A percentile compares a stretch with the other conserved stretches of the same genome.
Conservation (phyloP, 64 coral and sea anemone species). For the Catalaphyllia jardinei region DNA sequence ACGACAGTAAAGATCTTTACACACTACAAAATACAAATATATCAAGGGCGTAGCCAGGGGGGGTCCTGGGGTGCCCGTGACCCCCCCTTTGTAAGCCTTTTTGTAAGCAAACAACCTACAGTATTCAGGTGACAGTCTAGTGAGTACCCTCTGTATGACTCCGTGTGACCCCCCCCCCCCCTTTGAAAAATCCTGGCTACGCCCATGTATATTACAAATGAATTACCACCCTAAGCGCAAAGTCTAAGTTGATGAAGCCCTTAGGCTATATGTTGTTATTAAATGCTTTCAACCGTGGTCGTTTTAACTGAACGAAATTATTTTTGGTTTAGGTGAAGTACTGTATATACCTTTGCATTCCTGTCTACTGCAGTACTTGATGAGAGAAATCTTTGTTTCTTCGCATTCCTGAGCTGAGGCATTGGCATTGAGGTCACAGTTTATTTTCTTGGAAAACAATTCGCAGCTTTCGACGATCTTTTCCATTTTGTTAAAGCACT, state of each 20-base stretch:
- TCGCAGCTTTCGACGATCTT: conserved; percentile 17
- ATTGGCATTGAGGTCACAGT: conserved; percentile 18
- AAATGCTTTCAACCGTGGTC: too few relatives aligned
- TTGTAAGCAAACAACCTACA: too few relatives aligned
- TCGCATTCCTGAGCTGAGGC: conserved; percentile 29
- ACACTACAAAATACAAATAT: neutral
- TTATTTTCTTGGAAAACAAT: conserved; percentile 43
- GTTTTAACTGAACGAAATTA: too few relatives aligned
- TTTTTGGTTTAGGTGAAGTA: too few relatives aligned
- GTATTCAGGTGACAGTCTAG: too few relatives aligned
- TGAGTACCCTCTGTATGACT: too few relatives aligned
- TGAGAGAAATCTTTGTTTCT: conserved; percentile 18
- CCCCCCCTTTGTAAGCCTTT: too few relatives aligned
- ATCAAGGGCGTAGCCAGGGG: too few relatives aligned
- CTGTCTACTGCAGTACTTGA: conserved; percentile 26
- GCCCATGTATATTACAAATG: neutral
- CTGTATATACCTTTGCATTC: neutral
- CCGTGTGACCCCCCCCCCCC: too few relatives aligned
- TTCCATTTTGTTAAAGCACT: conserved; percentile 43
- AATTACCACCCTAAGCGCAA: neutral
- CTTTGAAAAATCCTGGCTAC: too few relatives aligned
- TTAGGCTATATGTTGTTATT: neutral
- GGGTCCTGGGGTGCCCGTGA: too few relatives aligned
- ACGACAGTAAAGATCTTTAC: conserved; percentile 46
- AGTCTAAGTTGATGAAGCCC: neutral